Conservation (phyloP, 2,797 vertebrate genomes). For the Threskiornis aethiopicus region DNA sequence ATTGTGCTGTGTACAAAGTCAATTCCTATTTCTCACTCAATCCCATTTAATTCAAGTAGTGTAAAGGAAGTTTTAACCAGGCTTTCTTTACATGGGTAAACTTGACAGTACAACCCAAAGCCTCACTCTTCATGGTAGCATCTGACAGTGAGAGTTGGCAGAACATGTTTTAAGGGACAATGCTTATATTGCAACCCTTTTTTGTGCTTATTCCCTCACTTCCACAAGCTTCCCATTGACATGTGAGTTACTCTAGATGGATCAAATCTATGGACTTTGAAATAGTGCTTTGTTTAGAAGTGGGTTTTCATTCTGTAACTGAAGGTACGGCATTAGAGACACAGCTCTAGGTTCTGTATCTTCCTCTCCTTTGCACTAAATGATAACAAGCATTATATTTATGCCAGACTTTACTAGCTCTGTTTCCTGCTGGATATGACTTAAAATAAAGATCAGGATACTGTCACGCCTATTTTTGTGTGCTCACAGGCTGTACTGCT, state of each 20-base stretch:
- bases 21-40: not conserved
- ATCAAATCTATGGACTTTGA: not conserved
- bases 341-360: not conserved
- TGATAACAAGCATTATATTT: slow-evolving; percentile 44
- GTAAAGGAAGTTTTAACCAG: not conserved
- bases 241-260: not conserved
- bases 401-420: slow-evolving; percentile 17
- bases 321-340: not conserved
- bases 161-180: not conserved
- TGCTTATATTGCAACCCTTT: not conserved
- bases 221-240: not conserved
- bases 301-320: not conserved
- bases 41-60: not conserved
- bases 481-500: slow-evolving; percentile 33
- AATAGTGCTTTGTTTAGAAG: not conserved
- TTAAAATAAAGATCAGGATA: slow-evolving; percentile 27
- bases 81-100: not conserved
- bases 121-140: not conserved
- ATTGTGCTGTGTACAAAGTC: not conserved
- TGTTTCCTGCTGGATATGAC: slow-evolving; percentile 17
- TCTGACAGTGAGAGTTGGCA: not conserved
- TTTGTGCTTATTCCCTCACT: not conserved
- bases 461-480: slow-evolving; percentile 8
- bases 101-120: not conserved
- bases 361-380: slow-evolving; percentile 25